Conservation (phyloP, 2,113 vertebrate genomes). For the Hemicordylus capensis region DNA sequence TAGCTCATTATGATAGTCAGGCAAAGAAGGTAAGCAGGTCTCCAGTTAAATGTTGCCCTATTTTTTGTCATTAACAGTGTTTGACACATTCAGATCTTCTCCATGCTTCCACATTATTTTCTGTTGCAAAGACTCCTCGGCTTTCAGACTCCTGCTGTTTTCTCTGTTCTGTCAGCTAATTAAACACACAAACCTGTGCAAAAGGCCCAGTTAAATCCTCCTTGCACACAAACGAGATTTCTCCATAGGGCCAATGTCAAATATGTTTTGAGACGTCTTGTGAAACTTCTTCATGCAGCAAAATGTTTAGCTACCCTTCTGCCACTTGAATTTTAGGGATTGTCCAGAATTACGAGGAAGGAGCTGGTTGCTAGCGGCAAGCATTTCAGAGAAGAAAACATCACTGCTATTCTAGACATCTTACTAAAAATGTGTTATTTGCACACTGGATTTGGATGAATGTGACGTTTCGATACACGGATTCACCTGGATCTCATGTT, state of each 20-base stretch:
- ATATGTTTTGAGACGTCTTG: constrained; percentile 33
- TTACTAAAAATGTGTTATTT: constrained; percentile 11
- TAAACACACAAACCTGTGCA: constrained; percentile 56
- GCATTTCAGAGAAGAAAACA: background rate
- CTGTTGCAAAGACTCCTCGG: constrained; percentile 1
- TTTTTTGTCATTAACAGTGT: constrained; percentile 31
- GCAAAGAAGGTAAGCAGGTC: constrained; percentile 3
- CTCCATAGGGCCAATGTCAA: constrained; percentile 18
- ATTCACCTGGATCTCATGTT: background rate
- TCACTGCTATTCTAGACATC: constrained; percentile 16
- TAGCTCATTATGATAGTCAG: background rate
- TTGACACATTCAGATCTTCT: constrained; percentile 29
- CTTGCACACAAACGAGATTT: constrained; percentile 34
- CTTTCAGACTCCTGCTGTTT: constrained; percentile 32
- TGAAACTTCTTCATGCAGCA: constrained; percentile 35
- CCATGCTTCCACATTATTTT: constrained; percentile 16
- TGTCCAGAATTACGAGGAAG: constrained; percentile 17
- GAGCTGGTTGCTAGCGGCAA: constrained; percentile 17
- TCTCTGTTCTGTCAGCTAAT: constrained; percentile 50
- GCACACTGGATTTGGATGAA: background rate
- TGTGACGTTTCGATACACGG: constrained; percentile 22
- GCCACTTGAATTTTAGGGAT: constrained; percentile 13
- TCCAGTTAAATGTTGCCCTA: constrained; percentile 3
- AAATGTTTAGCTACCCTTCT: constrained; percentile 10
- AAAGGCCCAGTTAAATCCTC: constrained; percentile 43